Evolutionary conservation across 2,888 invertebrate species (phyloP).

Genomic region (Gonocerus acuteangulatus): DNA sequence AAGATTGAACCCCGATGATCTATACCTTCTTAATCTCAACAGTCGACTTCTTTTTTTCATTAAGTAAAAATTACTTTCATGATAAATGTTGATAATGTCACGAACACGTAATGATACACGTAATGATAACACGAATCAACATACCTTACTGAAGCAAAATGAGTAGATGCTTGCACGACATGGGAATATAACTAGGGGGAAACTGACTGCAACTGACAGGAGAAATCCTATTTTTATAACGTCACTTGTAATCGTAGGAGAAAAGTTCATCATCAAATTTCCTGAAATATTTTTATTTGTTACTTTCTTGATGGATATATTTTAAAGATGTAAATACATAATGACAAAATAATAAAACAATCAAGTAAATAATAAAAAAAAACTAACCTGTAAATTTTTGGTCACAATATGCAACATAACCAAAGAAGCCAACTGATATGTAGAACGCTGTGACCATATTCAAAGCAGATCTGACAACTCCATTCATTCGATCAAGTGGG

Average conservation of each 20-base stretch:
- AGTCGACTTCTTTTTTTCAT: too few species aligned
- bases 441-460: conserved; percentile 87
- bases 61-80: too few species aligned
- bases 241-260: conserved; percentile 73
- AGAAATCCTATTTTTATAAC: conserved; percentile 91
- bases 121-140: too few species aligned
- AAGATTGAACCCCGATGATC: too few species aligned
- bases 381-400: conserved; percentile 61
- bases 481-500: conserved; percentile 80
- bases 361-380: background rate
- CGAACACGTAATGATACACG: too few species aligned
- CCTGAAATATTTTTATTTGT: conserved; percentile 53
- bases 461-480: conserved; percentile 78
- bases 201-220: conserved; percentile 88
- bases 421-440: conserved; percentile 84
- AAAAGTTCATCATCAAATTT: conserved; percentile 82
- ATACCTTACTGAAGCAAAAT: conserved; percentile 57
- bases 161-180: conserved; percentile 90
- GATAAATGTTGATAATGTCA: too few species aligned
- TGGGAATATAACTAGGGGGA: conserved; percentile 94
- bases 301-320: background rate
- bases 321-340: background rate
- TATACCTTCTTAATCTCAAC: too few species aligned
- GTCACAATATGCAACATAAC: conserved; percentile 81
- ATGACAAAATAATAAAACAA: background rate